Conservation (phyloP, 2,888 invertebrate species). For the Agrilus biguttatus region DNA sequence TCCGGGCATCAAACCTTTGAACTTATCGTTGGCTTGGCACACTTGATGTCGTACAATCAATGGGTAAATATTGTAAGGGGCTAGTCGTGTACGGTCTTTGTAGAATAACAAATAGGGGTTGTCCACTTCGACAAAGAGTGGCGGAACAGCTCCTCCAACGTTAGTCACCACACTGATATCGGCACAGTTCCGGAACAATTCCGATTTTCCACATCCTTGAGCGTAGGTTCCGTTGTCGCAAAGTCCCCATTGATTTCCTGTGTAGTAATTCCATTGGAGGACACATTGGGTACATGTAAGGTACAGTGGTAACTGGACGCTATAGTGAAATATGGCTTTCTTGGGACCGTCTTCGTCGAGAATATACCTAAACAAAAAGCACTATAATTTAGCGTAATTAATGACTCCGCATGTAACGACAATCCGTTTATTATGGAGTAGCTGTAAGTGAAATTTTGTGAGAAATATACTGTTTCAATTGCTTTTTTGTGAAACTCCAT, state of each 20-base stretch:
- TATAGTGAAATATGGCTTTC: conserved; percentile 41
- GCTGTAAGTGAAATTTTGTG: too few relatives aligned
- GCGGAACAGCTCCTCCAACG: conserved; percentile 58
- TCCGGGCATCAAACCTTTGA: conserved; percentile 49
- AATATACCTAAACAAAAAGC: conserved; percentile 10
- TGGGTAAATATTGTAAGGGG: conserved; percentile 51
- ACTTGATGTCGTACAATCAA: conserved; percentile 70
- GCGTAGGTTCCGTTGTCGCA: conserved; percentile 77
- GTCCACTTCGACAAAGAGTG: conserved; percentile 50
- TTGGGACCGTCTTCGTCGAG: conserved; percentile 27
- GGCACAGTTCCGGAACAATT: conserved; percentile 84
- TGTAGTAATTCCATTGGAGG: conserved; percentile 85
- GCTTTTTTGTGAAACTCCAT: too few relatives aligned
- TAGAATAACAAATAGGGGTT: conserved; percentile 69
- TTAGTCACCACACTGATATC: conserved; percentile 72
- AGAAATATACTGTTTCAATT: too few relatives aligned
- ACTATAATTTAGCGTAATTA: not conserved
- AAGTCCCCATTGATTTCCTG: conserved; percentile 87
- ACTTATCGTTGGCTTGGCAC: conserved; percentile 52
- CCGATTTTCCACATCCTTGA: conserved; percentile 79
- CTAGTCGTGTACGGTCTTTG: conserved; percentile 49
- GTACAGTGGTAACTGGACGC: conserved; percentile 65
- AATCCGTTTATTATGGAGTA: too few relatives aligned
- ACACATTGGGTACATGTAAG: conserved; percentile 81
- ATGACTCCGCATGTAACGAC: too few relatives aligned